phyloP scores from a whole-genome alignment of 2,888 invertebrate genomes.

The Habroteleia sp. region DNA sequence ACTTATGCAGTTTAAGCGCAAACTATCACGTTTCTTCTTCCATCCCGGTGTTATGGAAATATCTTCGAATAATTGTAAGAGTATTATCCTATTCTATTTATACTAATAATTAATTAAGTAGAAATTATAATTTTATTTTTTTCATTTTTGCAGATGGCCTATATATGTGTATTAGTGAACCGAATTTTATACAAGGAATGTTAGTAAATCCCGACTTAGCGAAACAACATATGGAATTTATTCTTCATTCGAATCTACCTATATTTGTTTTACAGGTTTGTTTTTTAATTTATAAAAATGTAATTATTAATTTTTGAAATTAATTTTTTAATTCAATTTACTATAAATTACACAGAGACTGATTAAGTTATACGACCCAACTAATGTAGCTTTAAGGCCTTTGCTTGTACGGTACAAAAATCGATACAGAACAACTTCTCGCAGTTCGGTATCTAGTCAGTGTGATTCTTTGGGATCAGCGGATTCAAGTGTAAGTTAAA shows the following conservation, averaged over 20 bases:
- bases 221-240: constrained; percentile 81
- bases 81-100: neutral
- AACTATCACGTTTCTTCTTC: constrained; percentile 64
- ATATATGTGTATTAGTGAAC: constrained; percentile 82
- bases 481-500: constrained; percentile 74
- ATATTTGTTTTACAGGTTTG: constrained; percentile 83
- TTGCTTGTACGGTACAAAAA: constrained; percentile 79
- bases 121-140: no score
- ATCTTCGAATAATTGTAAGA: constrained; percentile 45
- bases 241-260: constrained; percentile 82
- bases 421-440: constrained; percentile 77
- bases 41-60: constrained; percentile 30
- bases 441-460: constrained; percentile 82
- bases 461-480: constrained; percentile 81
- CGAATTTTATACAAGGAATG: constrained; percentile 80
- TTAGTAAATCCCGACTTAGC: constrained; percentile 81
- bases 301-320: no score
- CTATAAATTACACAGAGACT: constrained; percentile 79
- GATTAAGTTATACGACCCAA: constrained; percentile 84
- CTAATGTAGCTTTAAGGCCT: constrained; percentile 82
- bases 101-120: no score
- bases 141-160: constrained; percentile 80
- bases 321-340: neutral
- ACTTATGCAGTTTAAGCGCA: constrained; percentile 81
- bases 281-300: constrained; percentile 9